A percentile compares a stretch with the other conserved stretches of the same genome.
These are phyloP conservation scores for Pangasius djambal DNA, from an alignment of 2,797 vertebrate species.

Conservation along the genomic window DNA sequence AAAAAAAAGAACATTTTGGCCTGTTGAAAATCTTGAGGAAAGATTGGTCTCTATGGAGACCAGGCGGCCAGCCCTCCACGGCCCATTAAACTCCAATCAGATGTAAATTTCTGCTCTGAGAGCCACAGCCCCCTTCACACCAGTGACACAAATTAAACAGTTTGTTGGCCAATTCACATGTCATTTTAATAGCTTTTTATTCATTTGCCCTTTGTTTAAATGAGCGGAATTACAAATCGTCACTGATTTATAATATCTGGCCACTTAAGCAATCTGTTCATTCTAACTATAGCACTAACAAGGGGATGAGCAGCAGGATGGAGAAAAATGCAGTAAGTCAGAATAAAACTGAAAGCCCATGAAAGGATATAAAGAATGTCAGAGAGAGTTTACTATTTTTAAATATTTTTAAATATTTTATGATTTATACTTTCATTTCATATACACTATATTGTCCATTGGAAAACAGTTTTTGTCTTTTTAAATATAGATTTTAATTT, in stretches of 20 bases:
- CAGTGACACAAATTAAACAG: conserved; percentile 87
- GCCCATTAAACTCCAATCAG: conserved; percentile 93
- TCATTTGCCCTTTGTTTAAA: conserved; percentile 85
- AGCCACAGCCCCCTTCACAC: conserved; percentile 73
- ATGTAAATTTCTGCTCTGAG: conserved; percentile 85
- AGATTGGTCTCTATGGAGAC: conserved; percentile 83
- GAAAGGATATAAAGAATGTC: background rate
- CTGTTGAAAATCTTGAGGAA: conserved; percentile 93
- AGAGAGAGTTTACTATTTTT: background rate
- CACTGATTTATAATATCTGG: conserved; percentile 86
- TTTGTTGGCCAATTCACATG: conserved; percentile 93
- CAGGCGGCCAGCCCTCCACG: conserved; percentile 77
- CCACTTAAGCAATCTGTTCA: conserved; percentile 77
- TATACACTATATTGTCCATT: background rate
- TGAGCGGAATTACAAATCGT: conserved; percentile 83
- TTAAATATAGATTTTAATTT: background rate
- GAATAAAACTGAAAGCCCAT: background rate
- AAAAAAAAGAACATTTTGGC: conserved; percentile 85
- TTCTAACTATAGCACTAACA: conserved; percentile 59
- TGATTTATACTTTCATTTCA: background rate
- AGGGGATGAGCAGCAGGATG: conserved; percentile 51
- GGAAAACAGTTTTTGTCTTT: background rate
- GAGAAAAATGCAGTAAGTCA: conserved; percentile 21
- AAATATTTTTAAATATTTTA: background rate
- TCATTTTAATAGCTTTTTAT: conserved; percentile 91